Percentiles rank a stretch among this genome's conserved stretches.
Evolutionary conservation across 2,113 vertebrate genomes (phyloP).

Genomic region (Falcunculus frontatus): DNA sequence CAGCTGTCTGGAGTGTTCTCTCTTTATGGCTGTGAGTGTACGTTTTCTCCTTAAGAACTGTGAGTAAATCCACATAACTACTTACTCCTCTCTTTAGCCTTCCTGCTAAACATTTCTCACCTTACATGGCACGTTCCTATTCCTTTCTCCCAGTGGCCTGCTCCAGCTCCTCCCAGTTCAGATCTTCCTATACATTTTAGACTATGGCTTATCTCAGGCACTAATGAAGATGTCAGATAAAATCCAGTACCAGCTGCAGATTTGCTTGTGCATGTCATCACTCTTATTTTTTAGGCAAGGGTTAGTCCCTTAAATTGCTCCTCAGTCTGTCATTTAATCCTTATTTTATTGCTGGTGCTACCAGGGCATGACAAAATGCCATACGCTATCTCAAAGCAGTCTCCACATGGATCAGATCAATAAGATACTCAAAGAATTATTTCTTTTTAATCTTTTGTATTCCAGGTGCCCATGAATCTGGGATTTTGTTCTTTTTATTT

Average conservation of each 20-base stretch:
- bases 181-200: not conserved
- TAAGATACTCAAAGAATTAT: not conserved
- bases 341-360: not conserved
- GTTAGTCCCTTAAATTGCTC: not conserved
- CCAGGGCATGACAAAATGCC: not conserved
- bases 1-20: not conserved
- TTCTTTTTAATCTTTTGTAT: not conserved
- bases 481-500: not conserved
- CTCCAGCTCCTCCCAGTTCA: not conserved
- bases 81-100: not conserved
- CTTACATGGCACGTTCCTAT: rapidly evolving
- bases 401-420: not conserved
- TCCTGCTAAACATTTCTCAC: not conserved
- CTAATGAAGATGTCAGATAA: not conserved
- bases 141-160: not conserved
- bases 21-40: not conserved
- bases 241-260: not conserved
- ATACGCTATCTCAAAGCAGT: not conserved
- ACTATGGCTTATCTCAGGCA: not conserved
- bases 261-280: not conserved
- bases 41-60: not conserved
- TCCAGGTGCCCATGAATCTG: not conserved
- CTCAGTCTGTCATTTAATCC: not conserved
- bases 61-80: not conserved
- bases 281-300: not conserved